Evolutionary conservation across 2,888 invertebrate genomes (phyloP).

Genomic region (Physocephala rufipes): DNA sequence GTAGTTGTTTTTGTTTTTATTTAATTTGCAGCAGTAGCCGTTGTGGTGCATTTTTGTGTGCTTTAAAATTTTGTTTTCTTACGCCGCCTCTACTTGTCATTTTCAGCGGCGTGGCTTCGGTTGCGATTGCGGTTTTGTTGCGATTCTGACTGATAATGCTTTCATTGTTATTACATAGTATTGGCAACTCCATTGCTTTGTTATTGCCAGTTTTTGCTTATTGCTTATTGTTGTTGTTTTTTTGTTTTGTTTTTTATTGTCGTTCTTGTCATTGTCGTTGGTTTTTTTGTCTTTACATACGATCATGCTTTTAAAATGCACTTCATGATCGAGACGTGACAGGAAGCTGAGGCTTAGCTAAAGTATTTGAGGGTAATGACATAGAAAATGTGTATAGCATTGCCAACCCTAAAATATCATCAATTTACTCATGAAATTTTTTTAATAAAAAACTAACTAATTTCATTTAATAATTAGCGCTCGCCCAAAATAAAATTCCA

Average conservation of each 20-base stretch:
- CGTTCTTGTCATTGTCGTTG: slow-evolving; percentile 11
- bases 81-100: no score
- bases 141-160: no score
- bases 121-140: not conserved
- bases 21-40: no score
- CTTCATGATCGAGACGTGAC: slow-evolving; percentile 35
- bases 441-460: no score
- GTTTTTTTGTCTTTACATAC: slow-evolving; percentile 3
- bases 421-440: no score
- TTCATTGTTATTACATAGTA: no score
- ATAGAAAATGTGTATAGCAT: not conserved
- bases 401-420: slow-evolving; percentile 4
- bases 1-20: no score
- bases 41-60: no score
- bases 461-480: no score
- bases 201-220: slow-evolving; percentile 7
- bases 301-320: slow-evolving; percentile 30
- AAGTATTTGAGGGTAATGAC: slow-evolving; percentile 39
- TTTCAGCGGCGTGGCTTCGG: no score
- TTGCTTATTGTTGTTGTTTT: slow-evolving; percentile 6
- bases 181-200: not conserved
- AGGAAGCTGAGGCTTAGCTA: slow-evolving; percentile 21
- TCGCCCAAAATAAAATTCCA: no score
- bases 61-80: no score
- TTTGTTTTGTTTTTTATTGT: not conserved